These are phyloP conservation scores for Latrodectus geometricus DNA, from an alignment of 1,140 invertebrate genomes.

Conservation along the genomic window DNA sequence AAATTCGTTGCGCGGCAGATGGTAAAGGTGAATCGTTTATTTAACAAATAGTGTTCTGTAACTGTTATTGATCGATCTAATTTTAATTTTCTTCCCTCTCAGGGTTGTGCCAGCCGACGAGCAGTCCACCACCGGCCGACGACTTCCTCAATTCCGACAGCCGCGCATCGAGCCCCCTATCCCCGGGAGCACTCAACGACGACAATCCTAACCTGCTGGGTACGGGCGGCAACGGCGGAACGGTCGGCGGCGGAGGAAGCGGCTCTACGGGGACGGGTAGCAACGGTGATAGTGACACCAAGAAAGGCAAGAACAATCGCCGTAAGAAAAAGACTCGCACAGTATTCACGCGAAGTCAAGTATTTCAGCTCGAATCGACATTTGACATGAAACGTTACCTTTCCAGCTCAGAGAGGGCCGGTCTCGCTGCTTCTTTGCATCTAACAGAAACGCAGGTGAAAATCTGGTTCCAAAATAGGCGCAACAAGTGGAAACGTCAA, in stretches of 20 bases:
- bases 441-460: constrained; percentile 95
- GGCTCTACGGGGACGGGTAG: neutral
- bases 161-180: constrained; percentile 49
- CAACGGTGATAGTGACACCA: constrained; percentile 1
- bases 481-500: constrained; percentile 99
- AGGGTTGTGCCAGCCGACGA: constrained; percentile 38
- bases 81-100: neutral
- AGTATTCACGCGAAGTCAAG: constrained; percentile 90
- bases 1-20: no score
- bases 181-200: constrained; percentile 12
- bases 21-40: no score
- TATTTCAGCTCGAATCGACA: constrained; percentile 97
- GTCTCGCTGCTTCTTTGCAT: constrained; percentile 90
- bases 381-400: constrained; percentile 98
- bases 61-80: neutral
- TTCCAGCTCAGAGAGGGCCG: constrained; percentile 94
- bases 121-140: constrained; percentile 44
- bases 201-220: neutral
- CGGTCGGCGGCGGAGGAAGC: neutral
- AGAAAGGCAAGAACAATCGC: constrained; percentile 74
- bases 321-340: constrained; percentile 98
- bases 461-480: constrained; percentile 95
- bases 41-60: no score
- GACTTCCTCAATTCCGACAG: constrained; percentile 54
- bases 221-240: neutral